Percentiles rank a stretch among this genome's conserved stretches.
phyloP scores from a whole-genome alignment of 1,140 invertebrate species.

The Lysiphlebus fabarum region DNA sequence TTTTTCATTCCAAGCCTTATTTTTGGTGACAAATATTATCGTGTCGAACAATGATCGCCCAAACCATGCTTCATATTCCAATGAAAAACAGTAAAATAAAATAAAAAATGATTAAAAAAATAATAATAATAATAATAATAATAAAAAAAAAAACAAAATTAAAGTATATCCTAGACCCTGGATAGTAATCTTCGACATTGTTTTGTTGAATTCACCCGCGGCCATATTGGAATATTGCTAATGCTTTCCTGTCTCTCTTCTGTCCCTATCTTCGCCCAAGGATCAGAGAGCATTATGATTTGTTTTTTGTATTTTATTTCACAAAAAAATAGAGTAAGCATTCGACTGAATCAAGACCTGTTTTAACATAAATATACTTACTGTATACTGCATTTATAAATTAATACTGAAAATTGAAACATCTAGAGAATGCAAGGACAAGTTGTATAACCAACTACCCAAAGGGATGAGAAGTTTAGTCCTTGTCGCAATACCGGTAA shows the following conservation, averaged over 20 bases:
- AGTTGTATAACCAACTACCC: conserved; percentile 4
- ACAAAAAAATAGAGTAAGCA: too few species aligned
- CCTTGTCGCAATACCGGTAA: conserved; percentile 6
- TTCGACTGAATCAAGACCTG: too few species aligned
- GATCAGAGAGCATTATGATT: too few species aligned
- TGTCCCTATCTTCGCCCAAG: background rate
- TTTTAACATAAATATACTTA: too few species aligned
- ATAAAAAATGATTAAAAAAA: too few species aligned
- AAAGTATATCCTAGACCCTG: conserved; percentile 20
- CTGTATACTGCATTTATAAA: too few species aligned
- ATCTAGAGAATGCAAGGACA: conserved; percentile 28
- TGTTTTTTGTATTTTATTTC: too few species aligned
- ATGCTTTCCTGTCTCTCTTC: conserved; percentile 26
- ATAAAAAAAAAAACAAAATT: conserved; percentile 9
- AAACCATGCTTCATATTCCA: conserved; percentile 27
- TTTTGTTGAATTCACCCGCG: conserved; percentile 41
- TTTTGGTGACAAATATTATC: conserved; percentile 57
- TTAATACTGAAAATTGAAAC: background rate
- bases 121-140: too few species aligned
- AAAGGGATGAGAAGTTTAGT: conserved; percentile 8
- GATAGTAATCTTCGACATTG: conserved; percentile 53
- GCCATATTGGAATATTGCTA: conserved; percentile 45
- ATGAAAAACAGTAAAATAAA: too few species aligned
- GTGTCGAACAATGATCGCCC: conserved; percentile 55
- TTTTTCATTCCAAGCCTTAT: conserved; percentile 37